A percentile compares a stretch with the other conserved stretches of the same genome.
Conservation (phyloP, 1,140 invertebrate species). For the Trypoxylus dichotomus region DNA sequence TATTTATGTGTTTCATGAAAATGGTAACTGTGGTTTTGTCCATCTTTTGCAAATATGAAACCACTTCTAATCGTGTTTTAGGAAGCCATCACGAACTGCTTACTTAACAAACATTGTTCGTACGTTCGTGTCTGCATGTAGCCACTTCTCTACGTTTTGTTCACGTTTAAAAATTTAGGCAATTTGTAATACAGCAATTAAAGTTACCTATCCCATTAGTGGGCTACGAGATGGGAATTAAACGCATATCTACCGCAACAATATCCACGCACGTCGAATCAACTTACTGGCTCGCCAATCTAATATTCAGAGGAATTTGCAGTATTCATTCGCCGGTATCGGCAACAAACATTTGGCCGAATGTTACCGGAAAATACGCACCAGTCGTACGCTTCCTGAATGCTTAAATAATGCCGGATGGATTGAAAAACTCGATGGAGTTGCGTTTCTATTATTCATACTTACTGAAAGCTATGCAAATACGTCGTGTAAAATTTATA, state of each 20-base stretch:
- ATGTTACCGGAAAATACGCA: not conserved
- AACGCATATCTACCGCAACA: not conserved
- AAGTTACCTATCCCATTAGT: not conserved
- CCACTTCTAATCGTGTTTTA: too few relatives aligned
- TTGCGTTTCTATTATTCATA: constrained; percentile 1
- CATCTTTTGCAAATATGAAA: too few relatives aligned
- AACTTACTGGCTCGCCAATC: not conserved
- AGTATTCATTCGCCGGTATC: not conserved
- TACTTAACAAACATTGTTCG: too few relatives aligned
- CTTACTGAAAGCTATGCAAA: constrained; percentile 3
- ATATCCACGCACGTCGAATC: not conserved
- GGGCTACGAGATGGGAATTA: not conserved
- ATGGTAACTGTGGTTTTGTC: too few relatives aligned
- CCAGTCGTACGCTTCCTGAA: not conserved
- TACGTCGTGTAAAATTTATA: not conserved
- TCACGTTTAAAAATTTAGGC: not conserved
- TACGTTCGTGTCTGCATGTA: not conserved
- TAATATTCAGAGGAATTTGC: not conserved
- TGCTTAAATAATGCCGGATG: not conserved
- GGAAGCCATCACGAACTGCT: too few relatives aligned
- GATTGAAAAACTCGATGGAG: not conserved
- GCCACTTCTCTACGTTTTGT: not conserved
- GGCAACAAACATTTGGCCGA: not conserved
- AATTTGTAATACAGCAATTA: not conserved
- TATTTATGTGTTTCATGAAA: too few relatives aligned